Evolutionary conservation across 2,888 invertebrate genomes (phyloP).

Genomic region (Lasioglossum morio): DNA sequence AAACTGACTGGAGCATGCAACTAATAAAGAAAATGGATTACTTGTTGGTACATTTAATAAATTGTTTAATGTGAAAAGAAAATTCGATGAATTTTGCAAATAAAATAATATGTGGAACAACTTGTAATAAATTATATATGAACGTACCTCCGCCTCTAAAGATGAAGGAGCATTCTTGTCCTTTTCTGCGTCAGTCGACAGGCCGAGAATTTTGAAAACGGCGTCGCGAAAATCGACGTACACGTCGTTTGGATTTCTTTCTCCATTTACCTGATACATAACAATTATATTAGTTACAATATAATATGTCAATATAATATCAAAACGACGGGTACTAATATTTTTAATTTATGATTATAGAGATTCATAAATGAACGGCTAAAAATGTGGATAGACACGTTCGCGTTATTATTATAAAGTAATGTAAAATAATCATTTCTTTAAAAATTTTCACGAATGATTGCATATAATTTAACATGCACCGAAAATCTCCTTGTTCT

Average conservation of each 20-base stretch:
- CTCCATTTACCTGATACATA: slow-evolving; percentile 91
- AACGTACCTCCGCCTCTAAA: slow-evolving; percentile 79
- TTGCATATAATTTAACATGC: too few species aligned
- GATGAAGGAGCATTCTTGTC: slow-evolving; percentile 66
- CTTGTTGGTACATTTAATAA: slow-evolving; percentile 9
- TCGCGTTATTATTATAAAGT: neutral
- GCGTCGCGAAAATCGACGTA: slow-evolving; percentile 94
- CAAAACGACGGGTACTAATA: neutral
- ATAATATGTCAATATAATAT: neutral
- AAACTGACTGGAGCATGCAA: neutral
- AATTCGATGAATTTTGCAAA: neutral
- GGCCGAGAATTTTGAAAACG: slow-evolving; percentile 91
- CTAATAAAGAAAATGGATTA: neutral
- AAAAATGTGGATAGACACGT: too few species aligned
- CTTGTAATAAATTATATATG: neutral
- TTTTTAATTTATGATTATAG: neutral
- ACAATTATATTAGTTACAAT: neutral
- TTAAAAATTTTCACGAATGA: too few species aligned
- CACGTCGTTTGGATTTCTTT: slow-evolving; percentile 93
- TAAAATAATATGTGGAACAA: neutral
- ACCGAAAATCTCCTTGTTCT: too few species aligned
- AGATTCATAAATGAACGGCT: neutral
- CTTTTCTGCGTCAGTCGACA: slow-evolving; percentile 66
- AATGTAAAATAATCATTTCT: too few species aligned
- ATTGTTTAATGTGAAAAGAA: neutral